A percentile compares a stretch with the other conserved stretches of the same genome.
Conservation (phyloP, 1,140 invertebrate genomes). For the Halictus rubicundus region DNA sequence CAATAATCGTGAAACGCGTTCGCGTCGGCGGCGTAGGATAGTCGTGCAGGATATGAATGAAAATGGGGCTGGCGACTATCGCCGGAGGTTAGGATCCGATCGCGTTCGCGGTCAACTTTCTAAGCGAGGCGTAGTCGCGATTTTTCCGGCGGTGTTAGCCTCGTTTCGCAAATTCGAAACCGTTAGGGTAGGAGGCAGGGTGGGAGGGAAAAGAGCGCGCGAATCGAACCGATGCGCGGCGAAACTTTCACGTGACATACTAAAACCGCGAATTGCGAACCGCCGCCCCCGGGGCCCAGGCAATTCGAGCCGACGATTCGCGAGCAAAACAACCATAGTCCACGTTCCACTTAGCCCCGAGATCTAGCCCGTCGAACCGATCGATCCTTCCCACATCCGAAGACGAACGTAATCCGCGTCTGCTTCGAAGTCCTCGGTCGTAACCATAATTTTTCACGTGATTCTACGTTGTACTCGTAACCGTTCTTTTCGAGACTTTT, state of each 20-base stretch:
- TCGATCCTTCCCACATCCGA: background rate
- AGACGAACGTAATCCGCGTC: background rate
- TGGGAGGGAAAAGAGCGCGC: constrained; percentile 2
- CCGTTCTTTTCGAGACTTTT: too few species aligned
- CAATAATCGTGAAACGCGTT: too few species aligned
- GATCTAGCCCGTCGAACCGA: background rate
- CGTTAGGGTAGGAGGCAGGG: constrained; percentile 31
- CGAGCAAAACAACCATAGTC: constrained; percentile 15
- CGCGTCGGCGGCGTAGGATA: too few species aligned
- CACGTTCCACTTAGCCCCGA: constrained; percentile 34
- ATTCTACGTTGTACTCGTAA: background rate
- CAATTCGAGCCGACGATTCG: constrained; percentile 31
- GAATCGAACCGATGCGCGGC: constrained; percentile 48
- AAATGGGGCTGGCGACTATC: background rate
- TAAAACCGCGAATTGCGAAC: constrained; percentile 56
- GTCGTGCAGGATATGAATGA: background rate
- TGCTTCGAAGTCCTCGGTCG: too few species aligned
- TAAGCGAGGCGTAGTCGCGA: constrained; percentile 47
- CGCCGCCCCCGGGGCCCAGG: background rate
- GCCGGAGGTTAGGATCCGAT: constrained; percentile 35
- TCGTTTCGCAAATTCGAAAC: constrained; percentile 58
- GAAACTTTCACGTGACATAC: constrained; percentile 63
- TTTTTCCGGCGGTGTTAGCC: constrained; percentile 54
- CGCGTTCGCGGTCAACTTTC: constrained; percentile 55
- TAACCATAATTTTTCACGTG: background rate